phyloP scores from a whole-genome alignment of 1,140 invertebrate genomes.

The Aphelinus atriplicis region DNA sequence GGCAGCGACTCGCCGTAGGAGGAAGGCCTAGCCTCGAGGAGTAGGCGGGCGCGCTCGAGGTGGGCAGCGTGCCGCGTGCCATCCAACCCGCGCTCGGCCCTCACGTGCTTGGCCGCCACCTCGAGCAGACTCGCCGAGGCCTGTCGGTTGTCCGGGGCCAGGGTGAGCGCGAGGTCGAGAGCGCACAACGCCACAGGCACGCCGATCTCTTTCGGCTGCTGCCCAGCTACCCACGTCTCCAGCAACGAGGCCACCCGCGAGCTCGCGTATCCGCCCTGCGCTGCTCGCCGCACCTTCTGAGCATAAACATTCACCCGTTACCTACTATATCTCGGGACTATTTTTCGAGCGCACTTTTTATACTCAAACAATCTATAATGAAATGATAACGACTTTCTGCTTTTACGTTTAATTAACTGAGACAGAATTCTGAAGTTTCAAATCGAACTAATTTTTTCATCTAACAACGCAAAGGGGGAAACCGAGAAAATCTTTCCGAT shows the following conservation, averaged over 20 bases:
- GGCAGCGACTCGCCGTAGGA: neutral
- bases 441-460: no score
- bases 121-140: slow-evolving; percentile 46
- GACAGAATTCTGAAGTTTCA: no score
- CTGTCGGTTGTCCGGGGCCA: slow-evolving; percentile 36
- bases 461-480: no score
- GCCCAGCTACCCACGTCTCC: slow-evolving; percentile 57
- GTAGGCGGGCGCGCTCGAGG: slow-evolving; percentile 47
- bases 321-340: no score
- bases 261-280: slow-evolving; percentile 50
- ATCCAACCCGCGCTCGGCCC: slow-evolving; percentile 44
- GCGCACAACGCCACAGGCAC: slow-evolving; percentile 47
- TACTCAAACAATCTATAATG: no score
- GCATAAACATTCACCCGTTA: no score
- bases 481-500: no score
- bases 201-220: slow-evolving; percentile 50
- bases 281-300: slow-evolving; percentile 55
- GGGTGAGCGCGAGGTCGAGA: slow-evolving; percentile 56
- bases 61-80: slow-evolving; percentile 42
- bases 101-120: slow-evolving; percentile 54
- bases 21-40: slow-evolving; percentile 46
- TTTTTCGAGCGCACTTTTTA: no score
- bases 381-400: no score
- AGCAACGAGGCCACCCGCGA: slow-evolving; percentile 52
- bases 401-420: no score